phyloP scores from a whole-genome alignment of 2,113 vertebrate species.

The Rhadina sibilatrix region DNA sequence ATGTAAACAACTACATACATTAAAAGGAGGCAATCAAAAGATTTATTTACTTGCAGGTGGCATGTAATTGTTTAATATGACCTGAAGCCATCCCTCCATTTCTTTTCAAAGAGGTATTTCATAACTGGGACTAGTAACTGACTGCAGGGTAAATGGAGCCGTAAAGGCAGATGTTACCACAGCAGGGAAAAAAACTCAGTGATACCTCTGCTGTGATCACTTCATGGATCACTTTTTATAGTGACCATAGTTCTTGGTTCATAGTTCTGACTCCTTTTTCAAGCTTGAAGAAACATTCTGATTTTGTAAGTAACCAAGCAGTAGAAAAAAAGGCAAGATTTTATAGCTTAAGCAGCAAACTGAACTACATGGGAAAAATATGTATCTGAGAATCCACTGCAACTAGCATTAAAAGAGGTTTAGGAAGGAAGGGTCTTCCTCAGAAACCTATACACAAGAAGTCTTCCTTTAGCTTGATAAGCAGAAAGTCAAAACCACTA shows the following conservation, averaged over 20 bases:
- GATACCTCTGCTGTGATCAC: background rate
- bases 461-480: background rate
- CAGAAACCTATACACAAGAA: background rate
- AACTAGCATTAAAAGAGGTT: background rate
- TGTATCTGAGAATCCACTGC: background rate
- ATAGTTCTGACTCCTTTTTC: background rate
- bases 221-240: background rate
- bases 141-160: background rate
- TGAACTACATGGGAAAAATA: background rate
- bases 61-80: background rate
- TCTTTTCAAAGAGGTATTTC: background rate
- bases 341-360: background rate
- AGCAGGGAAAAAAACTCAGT: background rate
- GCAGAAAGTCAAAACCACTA: background rate
- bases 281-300: background rate
- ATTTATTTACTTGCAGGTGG: background rate
- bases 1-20: background rate
- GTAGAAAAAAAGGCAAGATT: background rate
- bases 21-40: background rate
- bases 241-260: background rate
- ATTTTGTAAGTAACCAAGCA: background rate
- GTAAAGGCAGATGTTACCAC: background rate
- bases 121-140: background rate
- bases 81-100: background rate
- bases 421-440: background rate